Evolutionary conservation across 2,797 vertebrate species (phyloP), one percentile per base, ranked within the genome.

Genomic region (Phoxinus dragarum): DNA sequence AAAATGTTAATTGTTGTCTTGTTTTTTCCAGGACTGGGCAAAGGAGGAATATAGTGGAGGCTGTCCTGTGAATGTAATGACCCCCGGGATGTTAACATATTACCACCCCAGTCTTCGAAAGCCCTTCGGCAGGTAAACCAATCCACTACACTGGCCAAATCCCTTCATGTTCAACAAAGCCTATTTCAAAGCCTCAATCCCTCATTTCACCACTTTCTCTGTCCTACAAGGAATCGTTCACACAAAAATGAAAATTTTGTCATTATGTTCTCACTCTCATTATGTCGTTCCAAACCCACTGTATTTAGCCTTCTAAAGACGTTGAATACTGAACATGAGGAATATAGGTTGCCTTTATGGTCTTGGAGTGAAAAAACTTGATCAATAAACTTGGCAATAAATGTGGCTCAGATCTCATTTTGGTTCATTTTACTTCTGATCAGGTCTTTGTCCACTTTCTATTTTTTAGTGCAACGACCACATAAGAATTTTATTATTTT

Each of bases 11-110:
- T 38, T 56, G 19, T 52, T 56, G 74, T 68, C 10, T 73, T 82
- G 47, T 69, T 38, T n/a, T 47, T 86, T 85, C 54, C 89, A 96
- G 94, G 94, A 96, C 73, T 96, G 94, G 95, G 91, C 93, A 23
- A 89, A 92, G 85, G 94, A 95, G 88, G 87, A 92, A 27, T 95
- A 93, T 88, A 94, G 87, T 7, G 93, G 94, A n/a, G 95, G 95
- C 54, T 95, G 95, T 89, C 95, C 95, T 42, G 94, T 95, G 66
- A 96, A 93, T 82, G 91, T 95, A 84, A 96, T 95, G 95, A 89
- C 90, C 31, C 95, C 95, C 8, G 95, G 95, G 47, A 90, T 94
- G 89, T 91, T 95, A 77, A 95, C 94, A 5, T 95, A 93, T 91
- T 94, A 94, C 90, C 94, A 95, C 66, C 93, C 93, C 0, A 93